Evolutionary conservation across 2,888 invertebrate species (phyloP).

Genomic region (Pandemis corylana): DNA sequence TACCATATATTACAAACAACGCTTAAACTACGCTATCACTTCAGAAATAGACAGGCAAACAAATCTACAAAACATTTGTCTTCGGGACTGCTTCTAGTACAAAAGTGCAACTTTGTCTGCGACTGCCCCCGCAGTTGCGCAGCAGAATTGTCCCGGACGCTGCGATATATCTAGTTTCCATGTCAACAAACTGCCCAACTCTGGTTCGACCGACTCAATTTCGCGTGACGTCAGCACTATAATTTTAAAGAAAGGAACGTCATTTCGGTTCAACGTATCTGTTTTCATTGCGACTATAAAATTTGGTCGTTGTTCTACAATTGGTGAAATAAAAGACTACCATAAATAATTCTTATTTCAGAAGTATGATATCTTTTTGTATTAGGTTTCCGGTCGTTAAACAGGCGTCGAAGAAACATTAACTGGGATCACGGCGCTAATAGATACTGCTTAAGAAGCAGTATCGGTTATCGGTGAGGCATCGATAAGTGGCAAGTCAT

Average conservation of each 20-base stretch:
- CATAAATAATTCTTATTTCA: conserved; percentile 35
- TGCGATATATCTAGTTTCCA: conserved; percentile 66
- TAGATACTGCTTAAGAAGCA: conserved; percentile 48
- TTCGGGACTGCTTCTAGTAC: conserved; percentile 57
- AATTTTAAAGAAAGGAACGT: conserved; percentile 57
- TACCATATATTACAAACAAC: conserved; percentile 46
- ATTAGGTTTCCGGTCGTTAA: conserved; percentile 39
- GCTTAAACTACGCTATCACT: conserved; percentile 62
- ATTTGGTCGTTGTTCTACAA: conserved; percentile 41
- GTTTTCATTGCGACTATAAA: conserved; percentile 46
- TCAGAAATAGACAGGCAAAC: conserved; percentile 59
- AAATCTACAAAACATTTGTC: conserved; percentile 68
- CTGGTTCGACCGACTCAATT: conserved; percentile 65
- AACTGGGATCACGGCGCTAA: conserved; percentile 35
- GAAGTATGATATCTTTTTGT: conserved; percentile 35
- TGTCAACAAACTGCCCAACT: conserved; percentile 70
- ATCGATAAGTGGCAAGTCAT: conserved; percentile 64
- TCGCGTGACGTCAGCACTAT: conserved; percentile 64
- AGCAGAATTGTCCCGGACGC: conserved; percentile 66
- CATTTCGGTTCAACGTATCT: conserved; percentile 50
- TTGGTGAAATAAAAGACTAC: conserved; percentile 39
- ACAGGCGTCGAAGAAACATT: conserved; percentile 36
- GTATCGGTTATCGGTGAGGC: conserved; percentile 54
- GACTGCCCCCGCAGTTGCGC: conserved; percentile 58
- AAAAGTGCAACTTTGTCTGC: conserved; percentile 74